Percentiles rank a stretch among this genome's conserved stretches.
These are phyloP conservation scores for Plagodis dolabraria DNA, from an alignment of 2,888 invertebrate genomes.

Conservation along the genomic window DNA sequence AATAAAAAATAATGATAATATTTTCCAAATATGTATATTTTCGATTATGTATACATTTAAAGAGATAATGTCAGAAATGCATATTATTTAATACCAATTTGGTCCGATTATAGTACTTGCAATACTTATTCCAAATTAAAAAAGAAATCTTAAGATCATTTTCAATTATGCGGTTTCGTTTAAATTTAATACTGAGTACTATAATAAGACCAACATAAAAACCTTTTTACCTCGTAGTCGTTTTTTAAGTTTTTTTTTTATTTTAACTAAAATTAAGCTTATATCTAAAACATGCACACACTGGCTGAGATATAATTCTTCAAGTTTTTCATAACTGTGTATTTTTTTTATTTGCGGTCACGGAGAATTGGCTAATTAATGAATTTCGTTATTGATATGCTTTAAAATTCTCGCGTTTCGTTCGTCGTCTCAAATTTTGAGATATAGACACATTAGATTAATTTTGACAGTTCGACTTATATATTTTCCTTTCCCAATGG, in stretches of 20 bases:
- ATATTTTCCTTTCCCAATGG: too few relatives aligned
- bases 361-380: background rate
- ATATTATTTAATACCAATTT: conserved; percentile 17
- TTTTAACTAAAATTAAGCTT: conserved; percentile 21
- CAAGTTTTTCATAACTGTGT: conserved; percentile 45
- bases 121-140: background rate
- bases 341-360: conserved; percentile 59
- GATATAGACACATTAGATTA: too few relatives aligned
- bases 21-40: conserved; percentile 37
- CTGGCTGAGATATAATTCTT: conserved; percentile 20
- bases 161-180: too few relatives aligned
- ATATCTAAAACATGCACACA: conserved; percentile 25
- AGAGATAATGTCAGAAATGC: conserved; percentile 31
- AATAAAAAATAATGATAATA: conserved; percentile 25
- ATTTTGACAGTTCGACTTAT: too few relatives aligned
- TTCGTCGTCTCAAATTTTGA: too few relatives aligned
- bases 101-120: conserved; percentile 7
- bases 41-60: conserved; percentile 28
- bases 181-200: conserved; percentile 11
- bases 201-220: conserved; percentile 7
- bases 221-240: conserved; percentile 21
- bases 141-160: background rate
- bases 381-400: conserved; percentile 1
- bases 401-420: background rate
- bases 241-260: conserved; percentile 15